Evolutionary conservation across 2,113 vertebrate species (phyloP).

Genomic region (Hepsetus odoe): DNA sequence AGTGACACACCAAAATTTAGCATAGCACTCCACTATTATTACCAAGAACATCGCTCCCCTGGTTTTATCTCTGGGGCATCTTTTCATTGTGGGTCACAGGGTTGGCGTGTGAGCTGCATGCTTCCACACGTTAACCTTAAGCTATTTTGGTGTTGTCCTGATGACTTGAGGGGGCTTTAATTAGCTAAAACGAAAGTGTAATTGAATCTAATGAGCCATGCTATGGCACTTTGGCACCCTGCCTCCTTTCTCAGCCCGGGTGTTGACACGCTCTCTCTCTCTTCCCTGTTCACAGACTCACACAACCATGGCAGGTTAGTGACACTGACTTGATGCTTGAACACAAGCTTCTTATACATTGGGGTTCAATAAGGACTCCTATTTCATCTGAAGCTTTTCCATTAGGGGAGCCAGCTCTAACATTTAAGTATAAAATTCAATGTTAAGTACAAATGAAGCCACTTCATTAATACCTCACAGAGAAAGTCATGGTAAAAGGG

Average conservation of each 20-base stretch:
- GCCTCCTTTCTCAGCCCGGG: slow-evolving; percentile 54
- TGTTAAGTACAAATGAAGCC: slow-evolving; percentile 30
- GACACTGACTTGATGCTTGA: slow-evolving; percentile 1
- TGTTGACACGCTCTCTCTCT: neutral
- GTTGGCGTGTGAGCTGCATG: slow-evolving; percentile 61
- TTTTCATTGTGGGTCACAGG: slow-evolving; percentile 63
- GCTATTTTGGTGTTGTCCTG: slow-evolving; percentile 68
- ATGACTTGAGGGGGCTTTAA: slow-evolving; percentile 68
- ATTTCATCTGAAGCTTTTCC: slow-evolving; percentile 12
- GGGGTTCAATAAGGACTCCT: neutral
- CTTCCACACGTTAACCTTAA: slow-evolving; percentile 62
- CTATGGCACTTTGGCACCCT: slow-evolving; percentile 69
- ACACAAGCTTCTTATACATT: neutral
- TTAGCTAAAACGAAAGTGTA: slow-evolving; percentile 74
- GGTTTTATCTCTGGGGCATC: slow-evolving; percentile 59
- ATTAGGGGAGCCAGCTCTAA: slow-evolving; percentile 27
- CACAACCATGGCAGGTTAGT: slow-evolving; percentile 20
- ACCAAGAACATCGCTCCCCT: slow-evolving; percentile 12
- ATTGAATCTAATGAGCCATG: slow-evolving; percentile 77
- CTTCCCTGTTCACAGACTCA: neutral
- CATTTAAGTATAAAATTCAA: slow-evolving; percentile 32
- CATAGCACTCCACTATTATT: slow-evolving; percentile 30
- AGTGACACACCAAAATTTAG: slow-evolving; percentile 27
- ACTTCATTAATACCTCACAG: slow-evolving; percentile 31
- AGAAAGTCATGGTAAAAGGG: slow-evolving; percentile 19